phyloP scores from a whole-genome alignment of 2,113 vertebrate genomes.

The Plotosus lineatus region DNA sequence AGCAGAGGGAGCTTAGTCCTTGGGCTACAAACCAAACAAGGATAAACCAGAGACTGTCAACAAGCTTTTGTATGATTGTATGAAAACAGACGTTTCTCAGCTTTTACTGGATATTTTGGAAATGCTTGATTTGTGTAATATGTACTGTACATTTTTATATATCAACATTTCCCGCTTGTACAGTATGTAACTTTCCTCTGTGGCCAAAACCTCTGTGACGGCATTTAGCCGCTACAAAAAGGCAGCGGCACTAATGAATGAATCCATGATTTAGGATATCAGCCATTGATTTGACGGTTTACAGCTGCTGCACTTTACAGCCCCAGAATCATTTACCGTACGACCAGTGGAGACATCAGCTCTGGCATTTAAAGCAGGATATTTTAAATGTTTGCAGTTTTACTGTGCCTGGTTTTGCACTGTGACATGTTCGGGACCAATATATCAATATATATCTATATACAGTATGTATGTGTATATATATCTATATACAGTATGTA shows the following conservation, averaged over 20 bases:
- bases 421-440: conserved; percentile 67
- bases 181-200: conserved; percentile 45
- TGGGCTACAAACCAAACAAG: conserved; percentile 24
- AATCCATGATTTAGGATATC: conserved; percentile 70
- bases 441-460: too few relatives aligned
- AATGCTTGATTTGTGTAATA: conserved; percentile 63
- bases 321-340: conserved; percentile 64
- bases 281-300: conserved; percentile 70
- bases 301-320: conserved; percentile 63
- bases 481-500: too few relatives aligned
- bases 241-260: conserved; percentile 61
- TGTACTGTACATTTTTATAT: conserved; percentile 57
- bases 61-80: conserved; percentile 10
- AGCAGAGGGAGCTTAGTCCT: conserved; percentile 23
- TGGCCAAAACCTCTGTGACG: conserved; percentile 58
- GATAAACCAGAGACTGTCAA: conserved; percentile 24
- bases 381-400: conserved; percentile 53
- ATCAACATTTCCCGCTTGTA: conserved; percentile 35
- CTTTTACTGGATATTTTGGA: conserved; percentile 23
- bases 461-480: too few relatives aligned
- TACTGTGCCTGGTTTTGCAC: conserved; percentile 60
- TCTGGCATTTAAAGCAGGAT: conserved; percentile 59
- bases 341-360: conserved; percentile 60
- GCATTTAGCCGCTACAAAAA: conserved; percentile 55
- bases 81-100: background rate